phyloP scores from a whole-genome alignment of 2,113 vertebrate genomes.

The Lepus europaeus region DNA sequence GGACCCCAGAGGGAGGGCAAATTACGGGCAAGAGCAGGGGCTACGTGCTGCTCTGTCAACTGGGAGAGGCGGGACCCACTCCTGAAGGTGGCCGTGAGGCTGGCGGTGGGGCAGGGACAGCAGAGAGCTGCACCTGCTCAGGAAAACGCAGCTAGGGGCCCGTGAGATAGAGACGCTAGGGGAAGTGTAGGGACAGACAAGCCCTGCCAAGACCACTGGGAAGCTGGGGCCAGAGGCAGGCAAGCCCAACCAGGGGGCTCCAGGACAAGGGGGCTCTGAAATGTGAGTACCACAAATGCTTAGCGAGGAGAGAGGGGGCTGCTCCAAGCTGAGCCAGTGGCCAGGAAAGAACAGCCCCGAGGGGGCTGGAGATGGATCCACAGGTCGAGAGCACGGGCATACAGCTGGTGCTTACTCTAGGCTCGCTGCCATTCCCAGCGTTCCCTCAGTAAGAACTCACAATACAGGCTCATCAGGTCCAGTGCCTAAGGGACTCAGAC shows the following conservation, averaged over 20 bases:
- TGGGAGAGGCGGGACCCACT: too few species aligned
- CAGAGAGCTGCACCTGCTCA: background rate
- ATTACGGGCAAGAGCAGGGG: background rate
- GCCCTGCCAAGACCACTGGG: background rate
- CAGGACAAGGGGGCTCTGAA: background rate
- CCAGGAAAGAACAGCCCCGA: background rate
- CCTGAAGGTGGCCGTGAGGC: background rate
- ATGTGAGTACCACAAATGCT: background rate
- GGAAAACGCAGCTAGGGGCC: too few species aligned
- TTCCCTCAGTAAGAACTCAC: background rate
- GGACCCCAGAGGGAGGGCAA: background rate
- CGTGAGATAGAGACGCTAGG: background rate
- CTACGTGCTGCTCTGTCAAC: fast-evolving
- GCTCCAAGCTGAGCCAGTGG: background rate
- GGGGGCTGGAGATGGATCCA: background rate
- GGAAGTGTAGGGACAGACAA: background rate
- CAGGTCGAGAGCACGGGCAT: background rate
- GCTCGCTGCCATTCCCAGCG: background rate
- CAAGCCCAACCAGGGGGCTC: background rate
- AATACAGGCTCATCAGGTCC: background rate
- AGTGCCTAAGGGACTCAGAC: background rate
- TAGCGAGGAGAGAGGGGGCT: background rate
- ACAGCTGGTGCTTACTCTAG: background rate
- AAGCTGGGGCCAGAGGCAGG: background rate
- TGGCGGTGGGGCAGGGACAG: background rate